Evolutionary conservation across 2,797 vertebrate genomes (phyloP).

Genomic region (Pagetopsis macropterus): DNA sequence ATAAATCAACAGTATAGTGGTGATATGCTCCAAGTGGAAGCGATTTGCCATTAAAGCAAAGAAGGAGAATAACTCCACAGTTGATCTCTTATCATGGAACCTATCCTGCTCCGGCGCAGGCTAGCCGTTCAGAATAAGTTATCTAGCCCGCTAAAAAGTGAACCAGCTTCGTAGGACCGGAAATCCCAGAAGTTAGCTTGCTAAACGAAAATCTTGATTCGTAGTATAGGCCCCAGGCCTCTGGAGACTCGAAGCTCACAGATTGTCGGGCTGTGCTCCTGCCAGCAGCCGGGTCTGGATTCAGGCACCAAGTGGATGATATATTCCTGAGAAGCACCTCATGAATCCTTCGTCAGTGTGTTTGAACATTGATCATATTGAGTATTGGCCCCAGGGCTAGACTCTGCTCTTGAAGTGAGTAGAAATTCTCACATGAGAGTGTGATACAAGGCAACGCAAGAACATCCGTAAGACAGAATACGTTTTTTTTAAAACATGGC

Average conservation of each 20-base stretch:
- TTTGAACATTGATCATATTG: constrained; percentile 76
- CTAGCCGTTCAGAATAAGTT: too few species aligned
- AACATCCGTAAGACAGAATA: constrained; percentile 43
- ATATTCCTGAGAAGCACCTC: constrained; percentile 65
- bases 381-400: constrained; percentile 67
- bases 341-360: constrained; percentile 74
- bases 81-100: too few species aligned
- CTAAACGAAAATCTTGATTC: too few species aligned
- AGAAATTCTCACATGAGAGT: constrained; percentile 52
- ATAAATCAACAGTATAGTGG: too few species aligned
- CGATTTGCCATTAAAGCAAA: too few species aligned
- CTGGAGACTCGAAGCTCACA: constrained; percentile 53
- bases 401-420: constrained; percentile 47
- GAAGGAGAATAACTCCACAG: too few species aligned
- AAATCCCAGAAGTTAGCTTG: too few species aligned
- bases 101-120: too few species aligned
- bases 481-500: neutral
- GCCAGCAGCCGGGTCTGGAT: constrained; percentile 58
- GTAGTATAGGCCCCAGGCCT: too few species aligned
- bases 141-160: too few species aligned
- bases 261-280: constrained; percentile 40
- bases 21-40: too few species aligned
- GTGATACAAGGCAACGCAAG: constrained; percentile 12
- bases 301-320: constrained; percentile 52
- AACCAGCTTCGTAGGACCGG: too few species aligned